Base-by-base conservation (phyloP, 1,140 invertebrate species). In the Megathymus violae region DNA sequence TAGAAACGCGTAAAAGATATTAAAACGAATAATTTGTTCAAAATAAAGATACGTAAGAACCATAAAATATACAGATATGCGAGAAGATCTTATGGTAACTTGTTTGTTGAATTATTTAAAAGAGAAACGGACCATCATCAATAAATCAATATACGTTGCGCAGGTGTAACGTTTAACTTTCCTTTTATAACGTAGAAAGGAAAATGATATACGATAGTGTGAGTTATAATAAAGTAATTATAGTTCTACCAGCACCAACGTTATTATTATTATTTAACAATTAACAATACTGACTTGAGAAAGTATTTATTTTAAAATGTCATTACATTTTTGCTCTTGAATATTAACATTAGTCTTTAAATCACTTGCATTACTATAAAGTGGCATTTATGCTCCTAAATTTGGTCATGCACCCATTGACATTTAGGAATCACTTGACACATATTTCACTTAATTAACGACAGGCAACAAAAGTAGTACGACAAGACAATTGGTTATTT, bases 401-500 rank as follows among this genome's bases (percentile, higher is more conserved):
- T n/a, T n/a, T 50, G 10, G 54, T 50, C 31, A 50, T 25, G 27
- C 36, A 36, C 7, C 44, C 5, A 40, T 50, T 43, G 22, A 50
- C 27, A 46, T 46, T 54, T 47, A 52, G 54, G 40, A 54, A 50
- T 43, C 16, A 34, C n/a, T 61, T 10, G 31, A 54, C 38, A 38
- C 36, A n/a, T 38, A 52, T 14, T 3, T 38, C 41, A 40, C 15
- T 3, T 22, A 22, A 5, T 22, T 11, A 34, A 22, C 6, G 25
- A 43, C 10, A 47, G 27, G 19, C 19, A 61, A 61, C 48, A 40
- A 31, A 46, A 27, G 38, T 17, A 43, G 17, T 14, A 51, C 70
- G 70, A 72, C 64, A 76, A 67, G 43, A 82, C 79, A 80, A 82
- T 84, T 43, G 72, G 73, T 78, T 78, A 81, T 64, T 70, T 70